Evolutionary conservation across 1,140 invertebrate genomes (phyloP).

Genomic region (Heterodera schachtii): DNA sequence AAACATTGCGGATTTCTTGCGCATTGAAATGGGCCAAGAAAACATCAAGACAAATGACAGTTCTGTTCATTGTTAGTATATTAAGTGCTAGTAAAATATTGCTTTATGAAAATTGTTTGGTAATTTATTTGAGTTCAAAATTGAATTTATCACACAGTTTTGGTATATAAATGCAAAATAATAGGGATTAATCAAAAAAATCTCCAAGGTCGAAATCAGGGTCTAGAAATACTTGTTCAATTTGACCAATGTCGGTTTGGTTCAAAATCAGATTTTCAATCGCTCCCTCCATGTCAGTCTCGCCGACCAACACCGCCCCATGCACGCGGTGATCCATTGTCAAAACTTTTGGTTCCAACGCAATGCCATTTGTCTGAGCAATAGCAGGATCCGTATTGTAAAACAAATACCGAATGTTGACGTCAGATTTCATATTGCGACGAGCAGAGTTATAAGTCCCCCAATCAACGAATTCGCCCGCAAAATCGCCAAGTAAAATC

Average conservation of each 20-base stretch:
- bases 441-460: too few species aligned
- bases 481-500: constrained; percentile 51
- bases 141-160: too few species aligned
- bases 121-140: too few species aligned
- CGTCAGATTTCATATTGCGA: too few species aligned
- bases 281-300: constrained; percentile 85
- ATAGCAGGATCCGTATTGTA: too few species aligned
- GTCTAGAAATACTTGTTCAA: constrained; percentile 40
- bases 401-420: too few species aligned
- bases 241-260: constrained; percentile 41
- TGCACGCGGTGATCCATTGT: constrained; percentile 85
- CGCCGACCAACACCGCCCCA: constrained; percentile 91
- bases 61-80: neutral
- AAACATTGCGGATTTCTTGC: constrained; percentile 54
- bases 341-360: constrained; percentile 4
- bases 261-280: constrained; percentile 43
- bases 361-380: too few species aligned
- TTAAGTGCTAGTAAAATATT: constrained; percentile 1
- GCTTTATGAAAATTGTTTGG: neutral
- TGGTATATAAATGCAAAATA: too few species aligned
- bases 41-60: neutral
- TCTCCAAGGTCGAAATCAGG: constrained; percentile 41
- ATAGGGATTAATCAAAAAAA: constrained; percentile 38
- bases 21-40: constrained; percentile 50
- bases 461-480: neutral